Base-by-base conservation (phyloP, 1,140 invertebrate species). In the Drosophila lacertosa region DNA sequence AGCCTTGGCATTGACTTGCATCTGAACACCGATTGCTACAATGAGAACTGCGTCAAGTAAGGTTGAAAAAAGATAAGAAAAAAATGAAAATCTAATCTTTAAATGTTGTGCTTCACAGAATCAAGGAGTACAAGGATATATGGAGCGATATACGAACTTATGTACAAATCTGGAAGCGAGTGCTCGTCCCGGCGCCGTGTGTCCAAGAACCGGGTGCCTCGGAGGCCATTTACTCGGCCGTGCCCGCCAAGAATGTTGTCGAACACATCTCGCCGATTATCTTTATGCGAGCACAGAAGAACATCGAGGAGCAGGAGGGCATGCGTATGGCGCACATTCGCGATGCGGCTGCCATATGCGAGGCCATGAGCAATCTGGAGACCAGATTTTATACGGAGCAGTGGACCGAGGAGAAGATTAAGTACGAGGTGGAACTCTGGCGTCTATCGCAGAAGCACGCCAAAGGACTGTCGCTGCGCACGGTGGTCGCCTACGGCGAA, bases 301-400 rank as follows among this genome's bases (percentile, higher is more conserved):
- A 98, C 91, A 83, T 92, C 2, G 92, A 95, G 0, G 98, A 99
- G 92, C 95, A 95, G 37, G 92, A 94, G 37, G 97, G 97, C 55
- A 99, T 99, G 97, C 94, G 94, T 73, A 94, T 93, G 48, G 96
- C 98, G 3, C 97, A 99, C 91, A 90, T 97, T 7, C 92, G 94
- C 54, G 97, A 97, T 89, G 97, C 96, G 11, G 97, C 97, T 0
- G 98, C 98, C 1, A 94, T 99, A 91, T 98, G 97, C 89, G 96
- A 98, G 82, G 96, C 97, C 69, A 93, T 99, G 45, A 93, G 95
- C 32, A 98, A 97, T 92, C 92, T 99, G 60, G 97, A 99, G 91
- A 92, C 94, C 22, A 62, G 90, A 55, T 91, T 91, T 42, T 47
- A 68, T 4, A 77, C 89, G 0, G 92, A 93, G 7, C 92, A 92